Evolutionary conservation across 2,797 vertebrate species (phyloP).

Genomic region (Helostoma temminkii): DNA sequence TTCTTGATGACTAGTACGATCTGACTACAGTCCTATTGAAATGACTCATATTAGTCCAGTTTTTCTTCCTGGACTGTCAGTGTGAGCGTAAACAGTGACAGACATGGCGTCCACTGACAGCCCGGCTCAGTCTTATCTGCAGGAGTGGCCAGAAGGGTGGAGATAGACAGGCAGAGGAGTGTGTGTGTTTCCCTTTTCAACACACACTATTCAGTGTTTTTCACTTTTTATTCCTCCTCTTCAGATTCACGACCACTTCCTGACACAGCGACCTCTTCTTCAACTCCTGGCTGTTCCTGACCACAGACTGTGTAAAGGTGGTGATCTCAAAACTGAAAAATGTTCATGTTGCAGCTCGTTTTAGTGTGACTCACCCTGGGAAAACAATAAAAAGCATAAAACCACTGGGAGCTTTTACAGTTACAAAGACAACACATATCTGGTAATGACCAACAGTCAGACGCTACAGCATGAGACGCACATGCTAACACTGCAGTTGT

Average conservation of each 20-base stretch:
- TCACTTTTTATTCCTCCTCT: conserved; percentile 46
- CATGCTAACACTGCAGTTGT: too few relatives aligned
- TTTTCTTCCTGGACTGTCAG: conserved; percentile 22
- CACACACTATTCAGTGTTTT: conserved; percentile 44
- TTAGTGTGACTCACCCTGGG: not conserved
- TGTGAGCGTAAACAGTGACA: conserved; percentile 45
- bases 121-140: conserved; percentile 66
- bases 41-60: conserved; percentile 25
- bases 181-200: conserved; percentile 39
- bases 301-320: too few relatives aligned
- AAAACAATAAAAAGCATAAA: not conserved
- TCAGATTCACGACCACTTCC: conserved; percentile 8
- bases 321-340: not conserved
- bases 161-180: conserved; percentile 10
- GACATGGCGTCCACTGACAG: conserved; percentile 64
- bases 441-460: not conserved
- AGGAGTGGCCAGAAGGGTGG: conserved; percentile 52
- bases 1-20: conserved; percentile 44
- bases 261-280: conserved; percentile 3
- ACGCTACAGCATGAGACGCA: too few relatives aligned
- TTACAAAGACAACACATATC: not conserved
- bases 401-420: not conserved
- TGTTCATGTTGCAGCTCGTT: not conserved
- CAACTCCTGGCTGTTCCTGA: not conserved
- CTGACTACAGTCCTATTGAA: conserved; percentile 47